Base-by-base conservation (phyloP, 2,113 vertebrate species). In the Takifugu flavidus region DNA sequence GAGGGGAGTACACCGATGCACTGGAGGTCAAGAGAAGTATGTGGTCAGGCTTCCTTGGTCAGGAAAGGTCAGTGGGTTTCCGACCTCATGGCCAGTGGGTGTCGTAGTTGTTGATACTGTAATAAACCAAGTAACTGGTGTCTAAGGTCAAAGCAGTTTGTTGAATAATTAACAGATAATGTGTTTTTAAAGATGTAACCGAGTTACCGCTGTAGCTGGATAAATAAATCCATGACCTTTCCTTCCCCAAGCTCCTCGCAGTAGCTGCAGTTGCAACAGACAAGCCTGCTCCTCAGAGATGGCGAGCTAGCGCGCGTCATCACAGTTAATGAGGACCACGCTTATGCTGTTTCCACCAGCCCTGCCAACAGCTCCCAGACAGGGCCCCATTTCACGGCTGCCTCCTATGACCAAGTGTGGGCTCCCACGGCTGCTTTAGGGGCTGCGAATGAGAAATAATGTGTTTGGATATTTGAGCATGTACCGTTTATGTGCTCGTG, bases 341-440 rank as follows among this genome's bases (percentile, higher is more conserved):
- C 80, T 85, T 83, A 73, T 74, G 71, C 84, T 81, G 74, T 86
- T 87, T 87, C 82, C 87, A 87, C 29, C 56, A 46, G 66, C 49
- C 59, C 65, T 76, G 83, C 84, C 84, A 86, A 78, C 60, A 73
- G 65, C 62, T 86, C 78, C 68, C 76, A 77, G 73, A 75, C 67
- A 61, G 76, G 71, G 78, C 78, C 81, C 81, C 82, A 82, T 83
- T 86, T 83, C 87, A 86, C 53, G 68, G 75, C 69, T 75, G 79
- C 79, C 72, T 76, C 59, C 78, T 78, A 60, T 74, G 82, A 78
- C 78, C 67, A 34, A 77, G 67, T 50, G 15, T 46, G 62, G 71
- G 75, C 74, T 75, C 73, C 75, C 68, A 47, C 11, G 49, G 50
- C 63, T 63, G 59, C 49, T 60, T 52, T 14, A 59, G 62, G 67